phyloP scores from a whole-genome alignment of 1,140 invertebrate species.

The Drosophila sp. region DNA sequence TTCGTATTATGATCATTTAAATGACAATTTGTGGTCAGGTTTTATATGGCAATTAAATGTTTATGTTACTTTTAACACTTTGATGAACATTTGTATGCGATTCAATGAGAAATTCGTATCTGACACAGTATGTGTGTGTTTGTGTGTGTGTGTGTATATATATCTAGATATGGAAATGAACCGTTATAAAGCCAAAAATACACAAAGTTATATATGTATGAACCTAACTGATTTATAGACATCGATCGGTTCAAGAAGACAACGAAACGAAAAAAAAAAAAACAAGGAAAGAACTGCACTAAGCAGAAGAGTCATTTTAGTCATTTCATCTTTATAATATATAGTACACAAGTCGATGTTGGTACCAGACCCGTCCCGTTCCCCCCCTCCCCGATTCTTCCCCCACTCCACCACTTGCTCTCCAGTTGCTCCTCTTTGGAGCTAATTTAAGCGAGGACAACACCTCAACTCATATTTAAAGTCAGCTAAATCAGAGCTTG shows the following conservation, averaged over 20 bases:
- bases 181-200: constrained; percentile 13
- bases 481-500: constrained; percentile 74
- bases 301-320: not conserved
- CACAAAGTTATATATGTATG: not conserved
- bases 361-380: not conserved
- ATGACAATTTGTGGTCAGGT: constrained; percentile 27
- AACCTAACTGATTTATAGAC: constrained; percentile 13
- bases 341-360: not conserved
- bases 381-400: not conserved
- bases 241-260: constrained; percentile 7
- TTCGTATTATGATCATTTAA: constrained; percentile 23
- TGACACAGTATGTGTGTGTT: not conserved
- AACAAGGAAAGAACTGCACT: not conserved
- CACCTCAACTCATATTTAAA: constrained; percentile 82
- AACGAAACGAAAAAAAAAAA: not conserved
- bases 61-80: constrained; percentile 21
- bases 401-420: not conserved
- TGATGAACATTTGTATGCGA: constrained; percentile 9
- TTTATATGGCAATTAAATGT: constrained; percentile 25
- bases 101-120: not conserved
- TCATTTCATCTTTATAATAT: constrained; percentile 1
- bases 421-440: constrained; percentile 2
- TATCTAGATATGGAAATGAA: not conserved
- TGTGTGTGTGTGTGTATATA: too few relatives aligned
- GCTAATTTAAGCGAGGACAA: constrained; percentile 82